Conservation (phyloP, 1,140 invertebrate genomes). For the Danaus plexippus region DNA sequence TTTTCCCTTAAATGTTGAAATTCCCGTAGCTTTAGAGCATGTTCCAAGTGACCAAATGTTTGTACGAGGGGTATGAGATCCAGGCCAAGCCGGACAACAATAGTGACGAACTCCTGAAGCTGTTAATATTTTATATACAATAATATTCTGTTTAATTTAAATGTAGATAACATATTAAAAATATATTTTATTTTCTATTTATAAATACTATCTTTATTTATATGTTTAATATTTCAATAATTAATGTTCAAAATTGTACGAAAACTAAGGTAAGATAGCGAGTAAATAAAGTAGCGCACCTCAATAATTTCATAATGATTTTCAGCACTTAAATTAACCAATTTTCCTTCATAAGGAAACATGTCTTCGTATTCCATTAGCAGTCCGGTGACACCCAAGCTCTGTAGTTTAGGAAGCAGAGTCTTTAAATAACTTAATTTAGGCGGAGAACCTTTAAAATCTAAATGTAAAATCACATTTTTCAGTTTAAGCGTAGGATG, state of each 20-base stretch:
- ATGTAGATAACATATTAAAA: no score
- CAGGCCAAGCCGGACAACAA: constrained; percentile 64
- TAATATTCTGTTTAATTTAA: constrained; percentile 3
- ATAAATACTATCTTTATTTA: no score
- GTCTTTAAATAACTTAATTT: constrained; percentile 77
- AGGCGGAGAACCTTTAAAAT: constrained; percentile 92
- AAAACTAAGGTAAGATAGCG: no score
- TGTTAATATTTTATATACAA: constrained; percentile 19
- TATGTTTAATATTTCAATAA: no score
- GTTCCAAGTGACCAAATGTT: constrained; percentile 96
- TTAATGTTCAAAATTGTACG: no score
- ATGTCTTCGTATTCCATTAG: constrained; percentile 98
- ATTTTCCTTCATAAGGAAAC: constrained; percentile 88
- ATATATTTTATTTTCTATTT: no score
- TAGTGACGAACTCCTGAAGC: constrained; percentile 41
- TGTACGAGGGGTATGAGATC: constrained; percentile 94
- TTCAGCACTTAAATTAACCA: constrained; percentile 78
- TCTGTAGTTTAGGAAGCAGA: constrained; percentile 82
- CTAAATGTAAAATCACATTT: constrained; percentile 82
- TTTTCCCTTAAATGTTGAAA: constrained; percentile 86
- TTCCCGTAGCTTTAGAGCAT: constrained; percentile 85
- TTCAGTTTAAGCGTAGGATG: constrained; percentile 13
- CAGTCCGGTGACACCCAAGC: constrained; percentile 88
- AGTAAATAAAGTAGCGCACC: constrained; percentile 55
- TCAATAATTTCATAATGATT: constrained; percentile 85